Evolutionary conservation across 2,113 vertebrate genomes (phyloP), one percentile per base, ranked within the genome.

Genomic region (Alouatta palliata): DNA sequence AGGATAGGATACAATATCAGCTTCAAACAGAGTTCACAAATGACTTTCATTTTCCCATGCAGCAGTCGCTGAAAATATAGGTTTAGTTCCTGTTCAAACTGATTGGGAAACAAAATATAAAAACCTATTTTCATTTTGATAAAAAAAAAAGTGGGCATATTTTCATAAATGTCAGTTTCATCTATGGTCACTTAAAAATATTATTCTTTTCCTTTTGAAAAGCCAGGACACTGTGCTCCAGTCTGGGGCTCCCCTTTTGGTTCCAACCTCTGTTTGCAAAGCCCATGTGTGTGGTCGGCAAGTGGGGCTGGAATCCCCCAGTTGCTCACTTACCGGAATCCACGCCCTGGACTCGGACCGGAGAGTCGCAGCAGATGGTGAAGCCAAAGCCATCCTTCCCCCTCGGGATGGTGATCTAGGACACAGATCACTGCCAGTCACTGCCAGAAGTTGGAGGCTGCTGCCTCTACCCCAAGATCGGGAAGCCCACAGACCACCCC

Each of bases 341-440:
- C 83, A 99, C 99, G 2, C 99, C 99, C 98, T 99, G 99, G 75
- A 99, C 99, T 61, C 99, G 99, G 91, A 99, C 99, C 0, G 99
- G 99, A 92, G 99, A 99, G 97, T 99, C 99, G 0, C 99, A 99
- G 99, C 99, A 99, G 99, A 99, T 99, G 56, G 99, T 99, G 98
- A 99, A 99, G 97, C 99, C 99, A 92, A 99, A 99, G 90, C 99
- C 99, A 79, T 99, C 99, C 43, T 98, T 99, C 96, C 99, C 99
- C 98, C 99, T 99, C 92, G 99, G 99, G 97, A 99, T 99, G 1
- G 99, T 99, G 91, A 99, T 99, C 99, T 99, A 93, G 97, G 97
- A 98, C 92, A 99, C 54, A 98, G 54, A 17, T 52, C 54, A 87
- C 90, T 27, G 40, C 17, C n/a, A 3, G 77, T 98, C 94, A 98